Evolutionary conservation across 1,140 invertebrate genomes (phyloP).

Genomic region (Eciton burchellii): DNA sequence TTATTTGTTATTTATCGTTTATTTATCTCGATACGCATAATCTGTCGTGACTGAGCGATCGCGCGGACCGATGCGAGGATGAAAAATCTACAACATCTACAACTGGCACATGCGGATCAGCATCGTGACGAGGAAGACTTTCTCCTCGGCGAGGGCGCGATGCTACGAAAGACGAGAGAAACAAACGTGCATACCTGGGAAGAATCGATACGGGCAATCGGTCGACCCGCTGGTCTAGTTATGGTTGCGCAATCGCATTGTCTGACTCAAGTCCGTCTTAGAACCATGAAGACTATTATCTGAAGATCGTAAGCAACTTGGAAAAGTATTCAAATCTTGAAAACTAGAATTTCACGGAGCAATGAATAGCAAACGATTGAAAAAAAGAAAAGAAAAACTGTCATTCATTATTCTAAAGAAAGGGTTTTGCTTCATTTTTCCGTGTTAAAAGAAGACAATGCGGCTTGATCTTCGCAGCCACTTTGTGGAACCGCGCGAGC

Average conservation of each 20-base stretch:
- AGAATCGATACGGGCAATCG: slow-evolving; percentile 58
- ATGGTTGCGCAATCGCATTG: slow-evolving; percentile 54
- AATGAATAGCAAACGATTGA: not conserved
- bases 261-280: not conserved
- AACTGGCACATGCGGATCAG: slow-evolving; percentile 4
- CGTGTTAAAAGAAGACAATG: not conserved
- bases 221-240: slow-evolving; percentile 60
- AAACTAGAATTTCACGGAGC: not conserved
- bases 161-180: slow-evolving; percentile 18
- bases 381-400: too few relatives aligned
- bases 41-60: slow-evolving; percentile 26
- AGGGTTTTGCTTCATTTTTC: not conserved
- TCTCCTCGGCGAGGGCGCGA: slow-evolving; percentile 51
- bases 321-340: not conserved
- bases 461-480: slow-evolving; percentile 3
- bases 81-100: slow-evolving; percentile 56
- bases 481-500: not conserved
- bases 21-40: too few relatives aligned
- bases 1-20: slow-evolving; percentile 34
- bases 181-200: slow-evolving; percentile 71
- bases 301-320: not conserved
- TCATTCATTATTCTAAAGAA: too few relatives aligned
- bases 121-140: slow-evolving; percentile 72
- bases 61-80: slow-evolving; percentile 15
- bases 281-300: not conserved